Conservation (phyloP, 2,113 vertebrate genomes). For the Corythaixoides concolor region DNA sequence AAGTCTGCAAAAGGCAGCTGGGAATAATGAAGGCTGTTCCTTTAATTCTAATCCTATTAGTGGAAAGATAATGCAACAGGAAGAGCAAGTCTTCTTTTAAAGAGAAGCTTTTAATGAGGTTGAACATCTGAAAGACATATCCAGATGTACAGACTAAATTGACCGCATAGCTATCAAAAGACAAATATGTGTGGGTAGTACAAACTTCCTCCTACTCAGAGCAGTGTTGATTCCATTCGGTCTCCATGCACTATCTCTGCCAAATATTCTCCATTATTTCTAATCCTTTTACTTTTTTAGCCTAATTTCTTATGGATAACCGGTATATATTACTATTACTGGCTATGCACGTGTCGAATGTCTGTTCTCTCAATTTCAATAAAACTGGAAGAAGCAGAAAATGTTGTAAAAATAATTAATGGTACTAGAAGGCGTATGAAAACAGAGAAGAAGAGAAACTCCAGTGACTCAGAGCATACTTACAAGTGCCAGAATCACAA, state of each 20-base stretch:
- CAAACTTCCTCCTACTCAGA: conserved; percentile 1
- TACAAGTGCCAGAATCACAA: neutral
- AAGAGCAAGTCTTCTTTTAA: conserved; percentile 2
- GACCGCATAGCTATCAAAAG: neutral
- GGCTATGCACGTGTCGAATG: neutral
- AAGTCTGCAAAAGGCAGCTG: neutral
- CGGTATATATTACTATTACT: neutral
- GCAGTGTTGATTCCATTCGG: neutral
- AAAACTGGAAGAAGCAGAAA: neutral
- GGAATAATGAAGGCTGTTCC: neutral
- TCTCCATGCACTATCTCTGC: neutral
- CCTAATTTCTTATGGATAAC: neutral
- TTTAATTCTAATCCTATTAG: conserved; percentile 33
- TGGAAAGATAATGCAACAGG: conserved; percentile 15
- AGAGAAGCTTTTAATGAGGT: conserved; percentile 27
- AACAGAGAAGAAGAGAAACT: neutral
- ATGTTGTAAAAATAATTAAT: neutral
- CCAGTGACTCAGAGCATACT: neutral
- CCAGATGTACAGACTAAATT: conserved; percentile 9
- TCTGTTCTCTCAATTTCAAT: neutral
- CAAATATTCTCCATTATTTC: neutral
- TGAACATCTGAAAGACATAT: conserved; percentile 35
- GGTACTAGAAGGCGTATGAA: neutral
- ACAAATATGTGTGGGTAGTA: neutral
- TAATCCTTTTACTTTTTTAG: neutral